These are phyloP conservation scores for Spodoptera litura DNA, from an alignment of 1,140 invertebrate genomes.

Conservation along the genomic window DNA sequence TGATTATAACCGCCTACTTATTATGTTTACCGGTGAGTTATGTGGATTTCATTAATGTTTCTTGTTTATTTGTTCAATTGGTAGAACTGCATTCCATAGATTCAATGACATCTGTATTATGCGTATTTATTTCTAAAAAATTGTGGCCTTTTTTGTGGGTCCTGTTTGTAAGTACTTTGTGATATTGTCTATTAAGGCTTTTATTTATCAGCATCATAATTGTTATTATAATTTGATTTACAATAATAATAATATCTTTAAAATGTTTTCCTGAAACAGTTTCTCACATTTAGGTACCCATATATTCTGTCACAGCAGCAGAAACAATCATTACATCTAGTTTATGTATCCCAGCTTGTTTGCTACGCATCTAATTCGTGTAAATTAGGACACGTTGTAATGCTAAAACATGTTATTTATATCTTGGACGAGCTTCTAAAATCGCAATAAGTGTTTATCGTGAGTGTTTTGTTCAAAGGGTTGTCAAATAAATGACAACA, in stretches of 20 bases:
- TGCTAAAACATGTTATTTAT: slow-evolving; percentile 44
- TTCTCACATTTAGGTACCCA: neutral
- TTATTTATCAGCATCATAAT: neutral
- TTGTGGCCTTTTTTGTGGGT: neutral
- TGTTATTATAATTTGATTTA: too few species aligned
- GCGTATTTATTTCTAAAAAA: neutral
- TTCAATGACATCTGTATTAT: slow-evolving; percentile 52
- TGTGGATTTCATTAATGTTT: slow-evolving; percentile 56
- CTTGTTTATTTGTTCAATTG: slow-evolving; percentile 58
- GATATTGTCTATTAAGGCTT: too few species aligned
- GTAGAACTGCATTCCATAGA: slow-evolving; percentile 48
- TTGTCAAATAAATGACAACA: slow-evolving; percentile 3
- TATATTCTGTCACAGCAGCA: neutral
- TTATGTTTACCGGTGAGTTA: slow-evolving; percentile 56
- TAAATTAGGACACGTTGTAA: slow-evolving; percentile 45
- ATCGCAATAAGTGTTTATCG: slow-evolving; percentile 20
- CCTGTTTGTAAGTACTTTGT: neutral
- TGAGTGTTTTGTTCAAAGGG: slow-evolving; percentile 11
- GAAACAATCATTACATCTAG: slow-evolving; percentile 6
- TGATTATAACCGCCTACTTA: slow-evolving; percentile 64
- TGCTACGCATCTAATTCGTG: slow-evolving; percentile 31
- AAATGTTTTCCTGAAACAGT: too few species aligned
- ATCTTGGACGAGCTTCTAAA: slow-evolving; percentile 12
- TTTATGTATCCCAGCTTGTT: slow-evolving; percentile 12
- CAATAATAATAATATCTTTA: too few species aligned